Percentiles rank a stretch among this genome's conserved stretches.
phyloP scores from a whole-genome alignment of 2,888 invertebrate genomes.

The Sepiola atlantica region DNA sequence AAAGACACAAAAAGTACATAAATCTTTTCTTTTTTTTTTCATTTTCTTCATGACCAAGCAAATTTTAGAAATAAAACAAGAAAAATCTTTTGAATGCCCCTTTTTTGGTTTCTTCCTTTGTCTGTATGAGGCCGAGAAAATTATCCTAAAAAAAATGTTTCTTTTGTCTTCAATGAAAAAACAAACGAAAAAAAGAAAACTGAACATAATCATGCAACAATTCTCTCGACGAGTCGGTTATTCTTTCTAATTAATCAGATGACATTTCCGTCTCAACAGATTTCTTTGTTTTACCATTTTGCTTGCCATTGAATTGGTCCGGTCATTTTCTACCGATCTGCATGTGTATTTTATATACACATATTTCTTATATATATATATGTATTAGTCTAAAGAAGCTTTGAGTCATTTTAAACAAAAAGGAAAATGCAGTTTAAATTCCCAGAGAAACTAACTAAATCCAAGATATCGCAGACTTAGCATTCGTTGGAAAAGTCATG shows the following conservation, averaged over 20 bases:
- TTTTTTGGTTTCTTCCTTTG: not conserved
- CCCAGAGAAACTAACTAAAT: no score
- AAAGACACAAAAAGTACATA: no score
- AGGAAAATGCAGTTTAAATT: no score
- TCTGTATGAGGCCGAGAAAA: not conserved
- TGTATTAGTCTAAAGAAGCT: no score
- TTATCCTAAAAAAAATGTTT: not conserved
- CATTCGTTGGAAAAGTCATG: no score
- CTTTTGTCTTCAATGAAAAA: not conserved
- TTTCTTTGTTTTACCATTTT: not conserved
- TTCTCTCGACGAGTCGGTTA: not conserved
- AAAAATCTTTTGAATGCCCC: not conserved
- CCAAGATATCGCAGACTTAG: no score
- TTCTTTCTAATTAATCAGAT: not conserved
- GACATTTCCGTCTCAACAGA: not conserved
- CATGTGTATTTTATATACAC: not conserved
- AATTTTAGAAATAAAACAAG: no score
- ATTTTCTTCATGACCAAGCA: no score
- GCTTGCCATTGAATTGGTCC: not conserved
- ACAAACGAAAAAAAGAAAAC: not conserved
- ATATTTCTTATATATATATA: no score
- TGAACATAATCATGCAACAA: no score
- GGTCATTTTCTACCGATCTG: not conserved
- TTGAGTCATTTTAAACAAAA: no score
- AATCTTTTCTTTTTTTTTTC: not conserved